Evolutionary conservation across 2,113 vertebrate species (phyloP).

Genomic region (Ictidomys tridecemlineatus): DNA sequence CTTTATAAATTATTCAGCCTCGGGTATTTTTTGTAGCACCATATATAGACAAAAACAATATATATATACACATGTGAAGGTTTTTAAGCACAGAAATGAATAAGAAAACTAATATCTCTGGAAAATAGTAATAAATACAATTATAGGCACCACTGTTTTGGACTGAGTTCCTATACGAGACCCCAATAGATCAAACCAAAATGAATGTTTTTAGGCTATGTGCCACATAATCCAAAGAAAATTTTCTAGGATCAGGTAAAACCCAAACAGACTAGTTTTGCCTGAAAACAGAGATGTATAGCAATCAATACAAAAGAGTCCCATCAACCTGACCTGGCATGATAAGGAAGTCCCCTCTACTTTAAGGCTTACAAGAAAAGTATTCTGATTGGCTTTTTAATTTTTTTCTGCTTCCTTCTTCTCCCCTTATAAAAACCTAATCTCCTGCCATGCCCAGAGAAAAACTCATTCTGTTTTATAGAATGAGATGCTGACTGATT

Average conservation of each 20-base stretch:
- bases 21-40: not conserved
- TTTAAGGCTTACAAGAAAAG: not conserved
- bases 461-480: not conserved
- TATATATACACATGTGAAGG: not conserved
- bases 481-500: not conserved
- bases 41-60: not conserved
- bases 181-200: not conserved
- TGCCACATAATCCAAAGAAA: not conserved
- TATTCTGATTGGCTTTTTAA: no score
- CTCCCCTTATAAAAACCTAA: not conserved
- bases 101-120: not conserved
- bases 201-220: not conserved
- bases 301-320: no score
- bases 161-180: not conserved
- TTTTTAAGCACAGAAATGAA: constrained; percentile 4
- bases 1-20: not conserved
- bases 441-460: not conserved
- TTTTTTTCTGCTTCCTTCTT: not conserved
- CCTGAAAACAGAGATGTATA: not conserved
- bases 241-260: not conserved
- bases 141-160: not conserved
- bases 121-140: constrained; percentile 3
- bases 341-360: not conserved
- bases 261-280: not conserved
- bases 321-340: not conserved